Evolutionary conservation across 2,113 vertebrate genomes (phyloP).

Genomic region (Oreotrochilus melanogaster): DNA sequence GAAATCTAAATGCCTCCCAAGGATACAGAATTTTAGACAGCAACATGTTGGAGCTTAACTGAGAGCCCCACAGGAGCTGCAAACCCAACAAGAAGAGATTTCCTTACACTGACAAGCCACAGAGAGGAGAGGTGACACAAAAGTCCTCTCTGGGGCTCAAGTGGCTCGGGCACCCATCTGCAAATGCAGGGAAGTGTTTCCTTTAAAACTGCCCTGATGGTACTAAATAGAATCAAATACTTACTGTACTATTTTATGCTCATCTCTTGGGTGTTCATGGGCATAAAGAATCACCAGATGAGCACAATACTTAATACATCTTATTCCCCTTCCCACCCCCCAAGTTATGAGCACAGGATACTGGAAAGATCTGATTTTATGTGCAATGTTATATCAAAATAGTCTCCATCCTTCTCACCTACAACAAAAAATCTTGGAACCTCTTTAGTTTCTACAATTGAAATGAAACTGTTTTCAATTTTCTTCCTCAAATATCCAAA

Average conservation of each 20-base stretch:
- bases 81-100: not conserved
- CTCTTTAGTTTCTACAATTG: not conserved
- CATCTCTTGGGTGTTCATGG: not conserved
- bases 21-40: not conserved
- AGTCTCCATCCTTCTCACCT: not conserved
- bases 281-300: not conserved
- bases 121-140: not conserved
- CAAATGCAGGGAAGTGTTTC: not conserved
- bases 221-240: too few species aligned
- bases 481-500: not conserved
- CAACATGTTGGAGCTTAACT: not conserved
- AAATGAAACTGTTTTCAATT: not conserved
- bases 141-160: not conserved
- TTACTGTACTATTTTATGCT: not conserved
- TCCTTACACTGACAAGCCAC: not conserved
- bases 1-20: not conserved
- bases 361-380: not conserved
- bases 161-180: not conserved
- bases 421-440: not conserved
- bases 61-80: not conserved
- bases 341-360: not conserved
- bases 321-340: accelerated
- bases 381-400: not conserved
- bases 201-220: not conserved
- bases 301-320: not conserved